These are phyloP conservation scores for Pseudomyrmex dendroicus DNA, from an alignment of 1,140 invertebrate species.

Conservation along the genomic window DNA sequence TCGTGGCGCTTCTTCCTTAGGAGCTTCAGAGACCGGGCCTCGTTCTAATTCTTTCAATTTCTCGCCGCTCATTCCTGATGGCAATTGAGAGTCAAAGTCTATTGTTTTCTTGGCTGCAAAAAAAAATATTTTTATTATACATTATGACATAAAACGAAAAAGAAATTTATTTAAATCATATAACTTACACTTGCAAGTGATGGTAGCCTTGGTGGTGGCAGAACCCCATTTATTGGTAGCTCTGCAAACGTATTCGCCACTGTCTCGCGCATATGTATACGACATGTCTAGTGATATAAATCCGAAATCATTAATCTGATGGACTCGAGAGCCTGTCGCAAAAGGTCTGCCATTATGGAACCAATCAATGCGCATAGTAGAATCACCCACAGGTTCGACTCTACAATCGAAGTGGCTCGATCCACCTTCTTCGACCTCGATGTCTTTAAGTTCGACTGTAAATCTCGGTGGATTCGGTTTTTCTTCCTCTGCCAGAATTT, in stretches of 20 bases:
- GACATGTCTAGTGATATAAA: constrained; percentile 95
- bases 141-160: constrained; percentile 6
- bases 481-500: constrained; percentile 93
- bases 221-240: constrained; percentile 95
- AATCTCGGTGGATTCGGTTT: constrained; percentile 94
- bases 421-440: constrained; percentile 94
- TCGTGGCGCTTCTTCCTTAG: constrained; percentile 88
- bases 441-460: constrained; percentile 92
- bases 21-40: constrained; percentile 89
- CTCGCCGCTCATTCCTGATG: constrained; percentile 96
- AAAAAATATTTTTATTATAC: constrained; percentile 16
- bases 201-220: constrained; percentile 92
- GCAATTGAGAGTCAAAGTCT: constrained; percentile 96
- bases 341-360: constrained; percentile 96
- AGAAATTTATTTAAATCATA: not conserved
- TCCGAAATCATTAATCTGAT: constrained; percentile 97
- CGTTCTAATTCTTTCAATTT: constrained; percentile 97
- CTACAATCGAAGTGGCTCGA: constrained; percentile 96
- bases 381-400: constrained; percentile 94
- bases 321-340: constrained; percentile 94
- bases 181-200: constrained; percentile 89
- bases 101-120: constrained; percentile 92
- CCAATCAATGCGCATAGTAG: constrained; percentile 96
- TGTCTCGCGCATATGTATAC: constrained; percentile 93
- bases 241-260: constrained; percentile 94